These are phyloP conservation scores for Ormyrus labotus DNA, from an alignment of 2,888 invertebrate genomes.

Conservation along the genomic window DNA sequence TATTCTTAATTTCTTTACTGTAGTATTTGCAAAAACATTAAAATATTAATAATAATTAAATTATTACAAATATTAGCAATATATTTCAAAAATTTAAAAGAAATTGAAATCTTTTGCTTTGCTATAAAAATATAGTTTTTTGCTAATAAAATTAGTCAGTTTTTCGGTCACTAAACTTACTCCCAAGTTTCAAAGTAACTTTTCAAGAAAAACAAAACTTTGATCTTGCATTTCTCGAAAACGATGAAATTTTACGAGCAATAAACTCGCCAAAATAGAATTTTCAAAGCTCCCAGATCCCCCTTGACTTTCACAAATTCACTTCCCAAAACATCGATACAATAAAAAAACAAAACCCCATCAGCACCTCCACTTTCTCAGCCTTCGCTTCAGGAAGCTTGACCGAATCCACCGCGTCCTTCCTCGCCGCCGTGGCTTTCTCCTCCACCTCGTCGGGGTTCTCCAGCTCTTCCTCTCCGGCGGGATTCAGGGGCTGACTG, in stretches of 20 bases:
- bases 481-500: constrained; percentile 61
- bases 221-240: neutral
- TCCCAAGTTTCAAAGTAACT: too few species aligned
- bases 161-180: too few species aligned
- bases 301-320: too few species aligned
- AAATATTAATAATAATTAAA: too few species aligned
- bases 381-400: neutral
- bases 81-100: too few species aligned
- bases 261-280: neutral
- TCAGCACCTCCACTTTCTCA: constrained; percentile 4
- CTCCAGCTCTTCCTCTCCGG: constrained; percentile 26
- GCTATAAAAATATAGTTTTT: too few species aligned
- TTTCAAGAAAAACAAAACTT: too few species aligned
- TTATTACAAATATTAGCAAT: too few species aligned
- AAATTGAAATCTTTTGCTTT: too few species aligned
- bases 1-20: too few species aligned
- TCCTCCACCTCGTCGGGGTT: neutral
- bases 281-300: neutral
- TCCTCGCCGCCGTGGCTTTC: neutral
- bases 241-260: neutral
- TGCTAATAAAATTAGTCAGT: too few species aligned
- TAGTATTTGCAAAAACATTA: too few species aligned
- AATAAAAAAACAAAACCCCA: neutral
- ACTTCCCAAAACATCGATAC: neutral
- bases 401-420: neutral